Evolutionary conservation across 2,113 vertebrate genomes (phyloP).

Genomic region (Cololabis saira): DNA sequence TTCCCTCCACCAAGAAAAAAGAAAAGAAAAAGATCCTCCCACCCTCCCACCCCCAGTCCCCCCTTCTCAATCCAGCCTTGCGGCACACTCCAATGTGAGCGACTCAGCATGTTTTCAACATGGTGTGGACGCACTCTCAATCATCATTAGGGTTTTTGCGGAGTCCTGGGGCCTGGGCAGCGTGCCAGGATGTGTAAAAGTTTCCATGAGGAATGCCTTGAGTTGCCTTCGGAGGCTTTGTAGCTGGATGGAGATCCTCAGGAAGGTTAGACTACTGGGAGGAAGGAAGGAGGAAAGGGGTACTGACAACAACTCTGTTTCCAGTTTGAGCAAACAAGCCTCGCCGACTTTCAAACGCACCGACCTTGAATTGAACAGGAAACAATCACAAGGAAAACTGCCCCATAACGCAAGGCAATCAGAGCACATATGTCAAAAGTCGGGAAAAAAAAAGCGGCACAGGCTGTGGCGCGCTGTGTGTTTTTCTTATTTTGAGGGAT

Average conservation of each 20-base stretch:
- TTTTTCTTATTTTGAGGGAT: constrained; percentile 72
- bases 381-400: constrained; percentile 62
- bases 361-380: constrained; percentile 55
- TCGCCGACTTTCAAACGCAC: constrained; percentile 44
- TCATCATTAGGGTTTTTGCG: constrained; percentile 86
- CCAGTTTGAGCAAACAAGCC: constrained; percentile 61
- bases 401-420: constrained; percentile 64
- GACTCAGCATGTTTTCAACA: constrained; percentile 85
- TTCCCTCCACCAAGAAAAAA: background rate
- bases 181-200: constrained; percentile 88
- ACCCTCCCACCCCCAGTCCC: constrained; percentile 31
- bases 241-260: constrained; percentile 59
- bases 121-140: constrained; percentile 84
- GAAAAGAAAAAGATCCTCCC: constrained; percentile 28
- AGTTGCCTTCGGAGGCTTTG: constrained; percentile 77
- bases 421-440: constrained; percentile 72
- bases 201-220: constrained; percentile 92
- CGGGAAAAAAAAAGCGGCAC: constrained; percentile 59
- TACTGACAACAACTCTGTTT: constrained; percentile 62
- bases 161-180: constrained; percentile 85
- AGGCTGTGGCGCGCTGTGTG: constrained; percentile 35
- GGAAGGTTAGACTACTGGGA: constrained; percentile 67
- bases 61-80: constrained; percentile 62
- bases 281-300: constrained; percentile 22
- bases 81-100: constrained; percentile 78